These are phyloP conservation scores for Trachelus tabidus DNA, from an alignment of 2,888 invertebrate genomes.

Conservation along the genomic window DNA sequence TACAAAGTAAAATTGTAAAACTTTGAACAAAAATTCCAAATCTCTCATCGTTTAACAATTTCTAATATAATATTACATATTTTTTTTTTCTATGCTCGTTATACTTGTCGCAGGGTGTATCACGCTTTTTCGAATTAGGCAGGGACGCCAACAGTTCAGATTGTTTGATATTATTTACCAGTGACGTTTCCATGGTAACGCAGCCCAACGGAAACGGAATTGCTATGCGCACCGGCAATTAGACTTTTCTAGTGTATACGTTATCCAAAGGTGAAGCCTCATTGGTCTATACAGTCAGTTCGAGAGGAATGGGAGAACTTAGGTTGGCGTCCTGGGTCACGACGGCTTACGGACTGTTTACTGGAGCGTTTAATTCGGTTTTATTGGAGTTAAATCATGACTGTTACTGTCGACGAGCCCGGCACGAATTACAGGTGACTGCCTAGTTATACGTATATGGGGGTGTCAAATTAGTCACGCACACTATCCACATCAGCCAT, in stretches of 20 bases:
- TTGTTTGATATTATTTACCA: conserved; percentile 48
- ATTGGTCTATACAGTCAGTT: too few species aligned
- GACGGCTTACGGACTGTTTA: conserved; percentile 20
- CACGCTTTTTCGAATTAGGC: too few species aligned
- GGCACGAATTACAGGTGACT: conserved; percentile 48
- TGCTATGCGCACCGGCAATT: too few species aligned
- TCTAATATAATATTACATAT: too few species aligned
- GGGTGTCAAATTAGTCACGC: conserved; percentile 57
- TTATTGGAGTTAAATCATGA: conserved; percentile 48
- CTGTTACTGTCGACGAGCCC: conserved; percentile 45
- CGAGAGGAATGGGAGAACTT: not conserved
- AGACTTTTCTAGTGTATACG: too few species aligned
- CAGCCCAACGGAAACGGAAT: conserved; percentile 2
- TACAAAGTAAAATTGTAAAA: too few species aligned
- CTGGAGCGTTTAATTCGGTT: conserved; percentile 46
- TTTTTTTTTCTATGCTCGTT: too few species aligned
- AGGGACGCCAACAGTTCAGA: not conserved
- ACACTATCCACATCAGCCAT: conserved; percentile 18
- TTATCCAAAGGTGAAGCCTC: too few species aligned
- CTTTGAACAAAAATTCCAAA: too few species aligned
- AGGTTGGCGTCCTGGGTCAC: not conserved
- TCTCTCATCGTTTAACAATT: too few species aligned
- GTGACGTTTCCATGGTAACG: conserved; percentile 42
- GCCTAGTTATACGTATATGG: conserved; percentile 30
- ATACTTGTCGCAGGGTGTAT: too few species aligned